Conservation (phyloP, 2,797 vertebrate species). For the Sebastolobus alascanus region DNA sequence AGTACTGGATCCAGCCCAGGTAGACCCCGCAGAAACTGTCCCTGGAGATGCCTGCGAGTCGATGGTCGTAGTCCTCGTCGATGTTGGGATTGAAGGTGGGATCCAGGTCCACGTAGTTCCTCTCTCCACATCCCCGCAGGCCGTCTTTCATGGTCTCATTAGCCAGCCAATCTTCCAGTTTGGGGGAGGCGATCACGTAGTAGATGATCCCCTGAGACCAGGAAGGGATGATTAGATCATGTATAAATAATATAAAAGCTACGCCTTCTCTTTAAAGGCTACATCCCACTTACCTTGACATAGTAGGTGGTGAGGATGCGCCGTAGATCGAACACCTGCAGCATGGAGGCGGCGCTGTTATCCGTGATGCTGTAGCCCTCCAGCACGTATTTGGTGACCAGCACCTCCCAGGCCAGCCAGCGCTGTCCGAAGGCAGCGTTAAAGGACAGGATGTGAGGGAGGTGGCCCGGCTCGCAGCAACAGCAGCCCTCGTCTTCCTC, state of each 20-base stretch:
- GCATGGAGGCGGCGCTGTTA: conserved; percentile 98
- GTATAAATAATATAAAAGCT: neutral
- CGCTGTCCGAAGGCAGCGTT: conserved; percentile 97
- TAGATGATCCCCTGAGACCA: conserved; percentile 94
- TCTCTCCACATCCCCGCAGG: conserved; percentile 90
- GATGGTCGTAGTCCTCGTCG: conserved; percentile 98
- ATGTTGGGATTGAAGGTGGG: conserved; percentile 99
- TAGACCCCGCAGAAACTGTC: conserved; percentile 98
- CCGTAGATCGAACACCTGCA: conserved; percentile 97
- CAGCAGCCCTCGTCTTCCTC: conserved; percentile 98
- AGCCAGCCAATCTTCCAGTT: conserved; percentile 96
- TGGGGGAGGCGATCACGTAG: conserved; percentile 93
- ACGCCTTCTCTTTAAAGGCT: neutral
- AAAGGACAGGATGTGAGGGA: conserved; percentile 96
- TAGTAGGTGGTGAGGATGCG: conserved; percentile 98
- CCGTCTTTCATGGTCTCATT: conserved; percentile 98
- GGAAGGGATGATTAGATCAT: neutral
- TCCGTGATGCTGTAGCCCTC: conserved; percentile 99
- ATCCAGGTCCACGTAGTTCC: conserved; percentile 97
- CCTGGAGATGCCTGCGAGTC: conserved; percentile 95
- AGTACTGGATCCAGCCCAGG: conserved; percentile 98
- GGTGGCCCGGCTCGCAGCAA: conserved; percentile 97
- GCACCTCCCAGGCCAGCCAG: conserved; percentile 98
- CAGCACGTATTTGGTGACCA: conserved; percentile 96
- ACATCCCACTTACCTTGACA: conserved; percentile 89